phyloP scores from a whole-genome alignment of 2,888 invertebrate genomes.

The Linnaemya tessellans region DNA sequence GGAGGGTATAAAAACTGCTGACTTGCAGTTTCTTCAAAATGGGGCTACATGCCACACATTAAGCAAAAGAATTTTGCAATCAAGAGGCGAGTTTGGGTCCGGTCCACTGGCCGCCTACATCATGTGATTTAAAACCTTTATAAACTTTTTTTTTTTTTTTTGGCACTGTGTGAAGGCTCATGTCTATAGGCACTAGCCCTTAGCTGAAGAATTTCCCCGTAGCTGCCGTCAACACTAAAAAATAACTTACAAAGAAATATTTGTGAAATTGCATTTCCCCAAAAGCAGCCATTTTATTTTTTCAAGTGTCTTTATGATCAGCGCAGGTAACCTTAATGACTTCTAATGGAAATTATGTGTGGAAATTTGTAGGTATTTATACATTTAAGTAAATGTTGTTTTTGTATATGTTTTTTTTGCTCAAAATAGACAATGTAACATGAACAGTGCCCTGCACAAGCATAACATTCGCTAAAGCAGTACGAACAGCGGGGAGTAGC shows the following conservation, averaged over 20 bases:
- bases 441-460: constrained; percentile 1
- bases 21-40: too few species aligned
- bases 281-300: background rate
- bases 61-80: too few species aligned
- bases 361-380: background rate
- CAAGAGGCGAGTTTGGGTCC: too few species aligned
- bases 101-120: too few species aligned
- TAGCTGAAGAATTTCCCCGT: too few species aligned
- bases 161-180: too few species aligned
- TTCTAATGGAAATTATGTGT: constrained; percentile 4
- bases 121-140: too few species aligned
- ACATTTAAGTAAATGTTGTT: background rate
- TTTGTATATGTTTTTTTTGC: background rate
- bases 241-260: background rate
- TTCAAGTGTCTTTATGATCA: constrained; percentile 13
- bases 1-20: too few species aligned
- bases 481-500: constrained; percentile 25
- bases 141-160: too few species aligned
- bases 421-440: constrained; percentile 2
- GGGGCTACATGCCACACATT: too few species aligned
- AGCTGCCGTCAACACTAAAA: too few species aligned
- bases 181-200: too few species aligned
- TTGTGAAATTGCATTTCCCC: background rate
- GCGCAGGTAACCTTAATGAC: constrained; percentile 12
- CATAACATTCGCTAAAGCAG: constrained; percentile 14